Base-by-base conservation (phyloP, 92 coral and sea anemone genomes). In the Phenganax marumi region DNA sequence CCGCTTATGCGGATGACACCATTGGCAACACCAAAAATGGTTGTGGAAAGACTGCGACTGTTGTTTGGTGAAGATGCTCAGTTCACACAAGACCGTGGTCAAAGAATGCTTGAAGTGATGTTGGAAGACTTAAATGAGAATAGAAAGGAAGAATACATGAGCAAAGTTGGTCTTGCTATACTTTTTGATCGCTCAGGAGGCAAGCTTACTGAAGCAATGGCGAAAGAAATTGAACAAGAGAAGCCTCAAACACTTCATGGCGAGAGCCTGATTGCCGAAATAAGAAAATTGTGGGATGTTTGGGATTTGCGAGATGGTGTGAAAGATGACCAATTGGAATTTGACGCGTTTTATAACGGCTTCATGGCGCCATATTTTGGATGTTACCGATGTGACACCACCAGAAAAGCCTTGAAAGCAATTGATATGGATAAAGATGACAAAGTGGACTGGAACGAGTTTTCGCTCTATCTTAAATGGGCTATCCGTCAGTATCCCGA, bases 131-230 rank as follows among this genome's bases (percentile, higher is more conserved):
- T 91, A 14, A 84, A 76, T 25, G 50, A 82, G 25, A 86, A 88
- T 75, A 86, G 88, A 50, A 91, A 91, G 57, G 94, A 91, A 61
- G 94, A 91, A 52, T 90, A 90, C 86, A 90, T 90, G 93, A 90
- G 93, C 61, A 85, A 58, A 9, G 91, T 88, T 23, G 93, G 93
- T 10, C 90, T 90, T 3, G 91, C 91, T 18, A 16, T 90, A 17
- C 58, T 91, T 77, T 91, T 89, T 80, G 91, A 91, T 53, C 94
- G 94, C 18, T 84, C 96, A 12, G 96, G 96, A 47, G 96, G 96
- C 47, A 64, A 91, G 24, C 85, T 89, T 10, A 88, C 93, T 1
- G 91, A 16, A 9, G 39, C 80, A 72, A 85, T 90, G 91, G 71
- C 82, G 54, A 87, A 86, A 0, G 90, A 73, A 19, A 24, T 64